phyloP scores from a whole-genome alignment of 2,888 invertebrate species.

The Synanthedon andrenaeformis region DNA sequence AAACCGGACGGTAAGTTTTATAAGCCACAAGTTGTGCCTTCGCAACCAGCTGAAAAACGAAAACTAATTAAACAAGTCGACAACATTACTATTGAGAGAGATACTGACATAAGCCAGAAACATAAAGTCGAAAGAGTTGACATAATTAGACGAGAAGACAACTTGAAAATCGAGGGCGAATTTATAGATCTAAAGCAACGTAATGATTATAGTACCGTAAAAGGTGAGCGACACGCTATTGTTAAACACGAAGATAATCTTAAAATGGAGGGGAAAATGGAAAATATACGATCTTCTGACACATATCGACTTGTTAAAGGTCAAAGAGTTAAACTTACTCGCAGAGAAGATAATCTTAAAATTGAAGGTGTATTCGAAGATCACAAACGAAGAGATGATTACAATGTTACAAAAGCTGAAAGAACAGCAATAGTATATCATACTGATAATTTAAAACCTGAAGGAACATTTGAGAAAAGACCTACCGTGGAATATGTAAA shows the following conservation, averaged over 20 bases:
- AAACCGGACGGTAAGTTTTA: slow-evolving; percentile 71
- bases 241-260: slow-evolving; percentile 75
- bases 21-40: slow-evolving; percentile 57
- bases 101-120: slow-evolving; percentile 33
- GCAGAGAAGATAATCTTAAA: slow-evolving; percentile 69
- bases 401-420: slow-evolving; percentile 66
- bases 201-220: slow-evolving; percentile 64
- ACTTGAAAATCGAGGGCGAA: slow-evolving; percentile 72
- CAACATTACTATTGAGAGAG: slow-evolving; percentile 69
- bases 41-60: slow-evolving; percentile 69
- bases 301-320: slow-evolving; percentile 67
- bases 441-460: slow-evolving; percentile 65
- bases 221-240: slow-evolving; percentile 62
- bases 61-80: slow-evolving; percentile 69
- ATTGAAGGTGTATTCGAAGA: slow-evolving; percentile 76
- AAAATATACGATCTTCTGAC: slow-evolving; percentile 62
- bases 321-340: slow-evolving; percentile 65
- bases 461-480: slow-evolving; percentile 58
- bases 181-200: slow-evolving; percentile 68
- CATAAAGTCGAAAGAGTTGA: slow-evolving; percentile 71
- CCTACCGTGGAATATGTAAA: slow-evolving; percentile 15
- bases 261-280: slow-evolving; percentile 73
- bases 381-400: slow-evolving; percentile 69
- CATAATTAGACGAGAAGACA: slow-evolving; percentile 73
- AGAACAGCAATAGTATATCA: slow-evolving; percentile 67